Base-by-base conservation (phyloP, 1,140 invertebrate species). In the Bombus superbus region DNA sequence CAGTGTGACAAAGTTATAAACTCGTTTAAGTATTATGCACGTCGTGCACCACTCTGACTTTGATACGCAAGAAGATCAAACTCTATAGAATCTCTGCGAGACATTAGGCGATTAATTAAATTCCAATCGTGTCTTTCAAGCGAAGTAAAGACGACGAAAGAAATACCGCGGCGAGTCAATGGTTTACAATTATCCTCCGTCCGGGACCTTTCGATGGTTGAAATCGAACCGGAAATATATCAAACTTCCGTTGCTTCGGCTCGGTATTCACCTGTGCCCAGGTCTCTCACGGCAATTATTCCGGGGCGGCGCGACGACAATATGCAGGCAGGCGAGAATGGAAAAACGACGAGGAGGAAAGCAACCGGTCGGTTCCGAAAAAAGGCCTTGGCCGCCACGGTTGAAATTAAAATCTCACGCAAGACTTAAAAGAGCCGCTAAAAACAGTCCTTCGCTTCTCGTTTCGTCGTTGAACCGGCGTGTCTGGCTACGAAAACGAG, bases 401-500 rank as follows among this genome's bases (percentile, higher is more conserved):
- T 85, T 35, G 84, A 85, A 85, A 85, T 85, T 85, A 85, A 86
- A 88, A 89, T 89, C 72, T 80, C 71, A 86, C 79, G 78, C 76
- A 57, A 66, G 83, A 80, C 77, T 77, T 83, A 86, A 81, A 85
- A 85, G 69, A 38, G 84, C 62, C 78, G 71, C 22, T 79, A 84
- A 59, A 83, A 83, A 78, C 82, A 22, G 35, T 76, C 15, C 59
- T 11, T 73, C 77, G 72, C 28, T 47, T 84, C 84, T 81, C 71
- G 89, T 78, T 87, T 66, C 80, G 74, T 68, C 82, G 88, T 85
- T 78, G 85, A 59, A 74, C 42, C 69, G 40, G 73, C 42, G 68
- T 78, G 89, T 90, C 88, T 78, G 81, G 69, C 42, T 59, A 82
- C 76, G 88, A 83, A 87, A 90, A 90, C 89, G 88, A 83, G 89